These are phyloP conservation scores for Botia almorhae DNA, from an alignment of 2,797 vertebrate genomes.

Conservation along the genomic window DNA sequence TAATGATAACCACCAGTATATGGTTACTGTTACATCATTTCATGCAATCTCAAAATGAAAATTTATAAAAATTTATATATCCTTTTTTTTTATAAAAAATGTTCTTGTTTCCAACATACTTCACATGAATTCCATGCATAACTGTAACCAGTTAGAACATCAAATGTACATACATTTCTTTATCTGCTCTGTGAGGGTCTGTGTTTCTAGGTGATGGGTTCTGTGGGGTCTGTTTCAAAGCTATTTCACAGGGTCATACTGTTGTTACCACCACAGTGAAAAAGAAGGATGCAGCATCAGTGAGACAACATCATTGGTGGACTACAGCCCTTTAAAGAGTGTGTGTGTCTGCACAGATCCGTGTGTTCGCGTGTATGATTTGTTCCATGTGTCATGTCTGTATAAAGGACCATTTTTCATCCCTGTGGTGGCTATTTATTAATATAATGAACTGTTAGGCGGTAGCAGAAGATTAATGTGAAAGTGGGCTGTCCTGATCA, in stretches of 20 bases:
- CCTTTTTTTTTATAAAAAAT: too few species aligned
- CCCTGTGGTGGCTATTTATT: conserved; percentile 32
- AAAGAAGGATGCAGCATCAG: conserved; percentile 66
- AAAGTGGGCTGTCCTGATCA: neutral
- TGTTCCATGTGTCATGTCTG: conserved; percentile 38
- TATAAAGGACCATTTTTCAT: conserved; percentile 33
- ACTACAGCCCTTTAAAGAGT: conserved; percentile 74
- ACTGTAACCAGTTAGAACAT: neutral
- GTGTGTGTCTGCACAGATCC: conserved; percentile 22
- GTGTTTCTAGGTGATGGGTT: conserved; percentile 56
- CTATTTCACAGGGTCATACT: conserved; percentile 62
- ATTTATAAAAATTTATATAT: too few species aligned
- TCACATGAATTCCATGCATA: neutral
- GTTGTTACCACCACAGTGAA: conserved; percentile 67
- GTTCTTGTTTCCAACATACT: neutral
- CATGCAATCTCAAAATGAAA: too few species aligned
- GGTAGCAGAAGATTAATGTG: conserved; percentile 42
- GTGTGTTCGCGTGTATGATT: conserved; percentile 5
- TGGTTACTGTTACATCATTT: neutral
- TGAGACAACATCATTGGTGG: conserved; percentile 74
- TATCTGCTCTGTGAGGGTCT: conserved; percentile 8
- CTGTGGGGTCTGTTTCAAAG: conserved; percentile 64
- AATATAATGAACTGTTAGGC: conserved; percentile 34
- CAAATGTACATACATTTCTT: conserved; percentile 34
- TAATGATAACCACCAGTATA: neutral